phyloP scores from a whole-genome alignment of 2,797 vertebrate species.

The Crypturellus tataupa region DNA sequence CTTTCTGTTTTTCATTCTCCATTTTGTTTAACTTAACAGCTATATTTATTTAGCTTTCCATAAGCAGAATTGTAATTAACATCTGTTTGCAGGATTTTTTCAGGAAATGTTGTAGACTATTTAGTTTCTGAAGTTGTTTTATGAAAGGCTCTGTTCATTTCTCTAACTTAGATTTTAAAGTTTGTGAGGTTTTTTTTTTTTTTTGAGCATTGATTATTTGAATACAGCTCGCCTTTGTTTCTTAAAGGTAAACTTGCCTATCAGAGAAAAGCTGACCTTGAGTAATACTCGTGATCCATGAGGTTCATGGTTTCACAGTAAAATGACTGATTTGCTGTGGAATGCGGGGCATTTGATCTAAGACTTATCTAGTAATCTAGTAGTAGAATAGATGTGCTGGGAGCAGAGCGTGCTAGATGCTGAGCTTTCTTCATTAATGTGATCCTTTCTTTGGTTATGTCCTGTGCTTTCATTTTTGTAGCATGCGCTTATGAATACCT shows the following conservation, averaged over 20 bases:
- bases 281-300: not conserved
- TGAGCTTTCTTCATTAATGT: not conserved
- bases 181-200: not conserved
- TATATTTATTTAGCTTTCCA: not conserved
- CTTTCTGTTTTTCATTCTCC: not conserved
- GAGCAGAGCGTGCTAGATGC: not conserved
- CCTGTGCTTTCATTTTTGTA: not conserved
- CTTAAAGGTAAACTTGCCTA: not conserved
- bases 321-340: not conserved
- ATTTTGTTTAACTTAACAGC: not conserved
- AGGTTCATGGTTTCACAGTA: not conserved
- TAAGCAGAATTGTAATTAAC: not conserved
- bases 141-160: not conserved
- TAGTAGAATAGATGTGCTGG: not conserved
- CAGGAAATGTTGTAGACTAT: not conserved
- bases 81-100: not conserved
- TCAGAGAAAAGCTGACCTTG: not conserved
- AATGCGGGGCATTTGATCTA: not conserved
- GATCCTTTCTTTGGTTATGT: not conserved
- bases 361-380: not conserved
- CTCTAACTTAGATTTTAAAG: not conserved
- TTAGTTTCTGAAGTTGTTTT: not conserved
- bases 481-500: not conserved
- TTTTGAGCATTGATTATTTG: not conserved
- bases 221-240: not conserved